Percentiles rank a stretch among this genome's conserved stretches.
Conservation (phyloP, 2,113 vertebrate species). For the Pelobates fuscus region DNA sequence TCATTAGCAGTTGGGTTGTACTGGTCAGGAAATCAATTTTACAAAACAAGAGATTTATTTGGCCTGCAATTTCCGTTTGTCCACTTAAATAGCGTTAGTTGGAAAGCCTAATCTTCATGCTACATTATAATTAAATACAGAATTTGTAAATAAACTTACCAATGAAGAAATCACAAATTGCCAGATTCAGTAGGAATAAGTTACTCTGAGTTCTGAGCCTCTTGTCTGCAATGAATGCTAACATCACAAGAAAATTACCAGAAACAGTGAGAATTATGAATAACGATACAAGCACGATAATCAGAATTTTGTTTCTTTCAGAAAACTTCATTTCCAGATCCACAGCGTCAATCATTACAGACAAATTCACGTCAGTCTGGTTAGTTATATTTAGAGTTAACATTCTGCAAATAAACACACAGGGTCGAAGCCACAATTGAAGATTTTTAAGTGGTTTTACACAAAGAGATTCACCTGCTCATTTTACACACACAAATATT, state of each 20-base stretch:
- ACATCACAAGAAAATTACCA: conserved; percentile 31
- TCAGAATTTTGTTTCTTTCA: neutral
- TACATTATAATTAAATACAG: too few species aligned
- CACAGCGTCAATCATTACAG: neutral
- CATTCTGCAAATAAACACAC: neutral
- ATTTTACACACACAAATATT: too few species aligned
- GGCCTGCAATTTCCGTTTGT: too few species aligned
- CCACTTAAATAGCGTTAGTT: too few species aligned
- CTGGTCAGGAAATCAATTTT: too few species aligned
- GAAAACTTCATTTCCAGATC: neutral
- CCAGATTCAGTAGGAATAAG: conserved; percentile 30
- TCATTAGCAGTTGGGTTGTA: too few species aligned
- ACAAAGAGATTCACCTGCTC: too few species aligned
- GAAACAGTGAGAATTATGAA: conserved; percentile 15
- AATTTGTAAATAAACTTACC: too few species aligned
- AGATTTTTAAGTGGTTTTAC: too few species aligned
- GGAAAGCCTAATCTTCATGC: too few species aligned
- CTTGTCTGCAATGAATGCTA: conserved; percentile 27
- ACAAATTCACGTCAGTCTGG: neutral
- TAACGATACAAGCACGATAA: conserved; percentile 11
- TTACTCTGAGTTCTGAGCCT: conserved; percentile 30
- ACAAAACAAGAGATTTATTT: too few species aligned
- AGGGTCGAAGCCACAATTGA: too few species aligned
- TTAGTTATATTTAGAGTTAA: neutral
- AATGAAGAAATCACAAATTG: conserved; percentile 37